These are phyloP conservation scores for Periparus ater DNA, from an alignment of 2,797 vertebrate species.

Conservation along the genomic window DNA sequence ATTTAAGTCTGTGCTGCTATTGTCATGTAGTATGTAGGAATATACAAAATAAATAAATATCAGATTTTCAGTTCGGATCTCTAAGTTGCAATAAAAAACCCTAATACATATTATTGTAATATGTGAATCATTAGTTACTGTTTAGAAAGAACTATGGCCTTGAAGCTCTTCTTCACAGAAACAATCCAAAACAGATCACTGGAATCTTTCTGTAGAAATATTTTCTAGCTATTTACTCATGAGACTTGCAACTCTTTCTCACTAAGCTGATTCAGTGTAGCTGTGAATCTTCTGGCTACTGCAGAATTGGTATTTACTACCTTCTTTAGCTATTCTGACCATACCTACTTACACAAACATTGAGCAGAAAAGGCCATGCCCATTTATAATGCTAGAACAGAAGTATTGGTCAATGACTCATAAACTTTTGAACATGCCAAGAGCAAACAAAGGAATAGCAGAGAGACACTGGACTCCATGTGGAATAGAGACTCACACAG, in stretches of 20 bases:
- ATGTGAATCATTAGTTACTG: not conserved
- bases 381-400: not conserved
- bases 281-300: not conserved
- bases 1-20: not conserved
- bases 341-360: not conserved
- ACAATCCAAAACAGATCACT: not conserved
- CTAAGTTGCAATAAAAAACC: not conserved
- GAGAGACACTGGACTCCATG: not conserved
- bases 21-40: not conserved
- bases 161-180: conserved; percentile 4
- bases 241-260: not conserved
- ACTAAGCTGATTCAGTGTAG: not conserved
- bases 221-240: conserved; percentile 5
- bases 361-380: not conserved
- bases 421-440: not conserved
- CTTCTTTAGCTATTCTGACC: not conserved
- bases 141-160: not conserved
- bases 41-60: not conserved
- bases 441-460: not conserved
- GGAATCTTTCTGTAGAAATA: not conserved
- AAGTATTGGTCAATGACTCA: not conserved
- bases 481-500: not conserved
- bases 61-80: not conserved
- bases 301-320: not conserved
- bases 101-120: not conserved